A percentile compares a stretch with the other conserved stretches of the same genome.
Evolutionary conservation across 92 coral and sea anemone species (phyloP).

Genomic region (Phenganax subtilis): DNA sequence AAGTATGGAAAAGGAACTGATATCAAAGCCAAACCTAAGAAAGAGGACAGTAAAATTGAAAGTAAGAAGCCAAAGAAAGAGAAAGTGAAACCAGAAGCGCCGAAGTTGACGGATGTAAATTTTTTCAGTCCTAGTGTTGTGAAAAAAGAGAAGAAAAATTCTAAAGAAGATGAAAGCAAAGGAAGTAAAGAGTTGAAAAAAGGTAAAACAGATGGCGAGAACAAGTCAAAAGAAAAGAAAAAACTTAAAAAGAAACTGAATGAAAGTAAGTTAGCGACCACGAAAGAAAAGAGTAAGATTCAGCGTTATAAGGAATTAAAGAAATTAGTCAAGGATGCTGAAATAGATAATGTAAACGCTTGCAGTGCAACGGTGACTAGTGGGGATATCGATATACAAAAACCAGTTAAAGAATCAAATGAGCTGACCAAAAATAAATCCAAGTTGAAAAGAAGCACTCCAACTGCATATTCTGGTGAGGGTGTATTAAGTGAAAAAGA

Average conservation of each 20-base stretch:
- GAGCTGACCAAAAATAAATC: background rate
- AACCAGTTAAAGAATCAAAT: constrained; percentile 10
- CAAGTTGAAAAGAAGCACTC: background rate
- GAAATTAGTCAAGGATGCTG: constrained; percentile 27
- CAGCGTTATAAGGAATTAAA: constrained; percentile 40
- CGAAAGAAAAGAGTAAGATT: constrained; percentile 40
- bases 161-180: background rate
- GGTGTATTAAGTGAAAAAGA: background rate
- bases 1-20: constrained; percentile 33
- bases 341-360: background rate
- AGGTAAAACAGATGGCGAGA: background rate
- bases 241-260: constrained; percentile 11
- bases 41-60: constrained; percentile 10
- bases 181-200: constrained; percentile 9
- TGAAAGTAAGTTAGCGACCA: constrained; percentile 6
- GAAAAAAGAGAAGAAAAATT: background rate
- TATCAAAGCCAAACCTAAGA: constrained; percentile 8
- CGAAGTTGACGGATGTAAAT: constrained; percentile 37
- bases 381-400: background rate
- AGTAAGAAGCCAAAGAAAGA: constrained; percentile 15
- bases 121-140: constrained; percentile 36
- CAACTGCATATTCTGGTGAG: background rate
- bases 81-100: constrained; percentile 1
- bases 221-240: background rate
- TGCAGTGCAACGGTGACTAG: background rate